Evolutionary conservation across 2,888 invertebrate genomes (phyloP).

Genomic region (Ennomos quercinarius): DNA sequence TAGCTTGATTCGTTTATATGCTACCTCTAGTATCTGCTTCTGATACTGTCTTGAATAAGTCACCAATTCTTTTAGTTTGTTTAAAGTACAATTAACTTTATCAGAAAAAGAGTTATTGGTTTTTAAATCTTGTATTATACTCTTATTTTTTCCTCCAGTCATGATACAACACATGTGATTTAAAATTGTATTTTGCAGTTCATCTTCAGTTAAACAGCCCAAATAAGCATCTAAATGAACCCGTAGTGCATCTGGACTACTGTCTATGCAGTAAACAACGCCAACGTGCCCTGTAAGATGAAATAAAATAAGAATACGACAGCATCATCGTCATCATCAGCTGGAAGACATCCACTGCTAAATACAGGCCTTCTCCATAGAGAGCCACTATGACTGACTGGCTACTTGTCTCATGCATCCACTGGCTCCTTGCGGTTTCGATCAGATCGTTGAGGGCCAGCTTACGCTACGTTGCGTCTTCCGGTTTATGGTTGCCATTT

Average conservation of each 20-base stretch:
- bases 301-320: slow-evolving; percentile 4
- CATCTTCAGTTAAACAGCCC: slow-evolving; percentile 45
- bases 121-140: slow-evolving; percentile 41
- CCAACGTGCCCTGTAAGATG: slow-evolving; percentile 56
- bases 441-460: too few species aligned
- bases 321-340: too few species aligned
- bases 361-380: too few species aligned
- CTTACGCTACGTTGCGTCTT: too few species aligned
- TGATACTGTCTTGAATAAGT: slow-evolving; percentile 53
- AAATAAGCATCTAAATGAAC: slow-evolving; percentile 52
- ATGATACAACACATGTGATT: slow-evolving; percentile 50
- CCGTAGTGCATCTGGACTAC: slow-evolving; percentile 59
- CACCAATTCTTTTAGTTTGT: slow-evolving; percentile 35
- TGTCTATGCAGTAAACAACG: slow-evolving; percentile 59
- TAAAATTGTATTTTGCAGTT: slow-evolving; percentile 51
- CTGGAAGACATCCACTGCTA: too few species aligned
- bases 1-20: slow-evolving; percentile 50
- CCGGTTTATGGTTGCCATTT: too few species aligned
- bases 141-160: slow-evolving; percentile 36
- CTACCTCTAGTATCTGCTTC: slow-evolving; percentile 45
- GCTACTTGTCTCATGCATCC: too few species aligned
- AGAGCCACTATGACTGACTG: too few species aligned
- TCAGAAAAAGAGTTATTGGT: slow-evolving; percentile 43
- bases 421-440: too few species aligned
- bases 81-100: slow-evolving; percentile 48